Evolutionary conservation across 2,113 vertebrate genomes (phyloP).

Genomic region (Mystacornis crossleyi): DNA sequence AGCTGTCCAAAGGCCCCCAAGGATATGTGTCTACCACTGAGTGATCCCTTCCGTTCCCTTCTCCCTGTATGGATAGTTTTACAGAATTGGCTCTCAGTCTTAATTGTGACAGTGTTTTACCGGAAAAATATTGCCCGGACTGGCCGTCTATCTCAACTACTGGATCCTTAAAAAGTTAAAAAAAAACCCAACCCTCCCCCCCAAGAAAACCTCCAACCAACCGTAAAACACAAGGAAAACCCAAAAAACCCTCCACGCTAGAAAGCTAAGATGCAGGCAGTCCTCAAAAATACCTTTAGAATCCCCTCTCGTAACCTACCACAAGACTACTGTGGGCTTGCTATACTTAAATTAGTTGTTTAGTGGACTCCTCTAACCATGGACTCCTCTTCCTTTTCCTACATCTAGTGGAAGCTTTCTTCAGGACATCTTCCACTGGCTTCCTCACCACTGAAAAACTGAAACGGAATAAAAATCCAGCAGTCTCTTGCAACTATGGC

Average conservation of each 20-base stretch:
- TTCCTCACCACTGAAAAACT: background rate
- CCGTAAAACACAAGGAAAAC: background rate
- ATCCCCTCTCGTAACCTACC: background rate
- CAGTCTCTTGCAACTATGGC: background rate
- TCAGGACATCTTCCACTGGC: background rate
- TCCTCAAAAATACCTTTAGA: constrained; percentile 8
- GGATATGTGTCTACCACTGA: background rate
- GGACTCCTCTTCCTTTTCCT: background rate
- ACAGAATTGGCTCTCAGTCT: background rate
- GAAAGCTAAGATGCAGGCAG: background rate
- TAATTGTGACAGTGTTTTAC: background rate
- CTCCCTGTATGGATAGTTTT: background rate
- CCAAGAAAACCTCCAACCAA: background rate
- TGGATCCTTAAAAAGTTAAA: background rate
- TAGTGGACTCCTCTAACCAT: background rate
- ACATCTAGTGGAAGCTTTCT: background rate
- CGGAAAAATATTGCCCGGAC: background rate
- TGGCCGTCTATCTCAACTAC: background rate
- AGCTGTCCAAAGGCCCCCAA: background rate
- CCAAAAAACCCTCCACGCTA: background rate
- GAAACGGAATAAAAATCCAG: background rate
- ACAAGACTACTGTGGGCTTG: background rate
- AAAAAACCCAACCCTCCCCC: too few relatives aligned
- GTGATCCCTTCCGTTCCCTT: background rate
- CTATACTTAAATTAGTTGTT: background rate